Evolutionary conservation across 2,113 vertebrate genomes (phyloP).

Genomic region (Cephalopterus ornatus): DNA sequence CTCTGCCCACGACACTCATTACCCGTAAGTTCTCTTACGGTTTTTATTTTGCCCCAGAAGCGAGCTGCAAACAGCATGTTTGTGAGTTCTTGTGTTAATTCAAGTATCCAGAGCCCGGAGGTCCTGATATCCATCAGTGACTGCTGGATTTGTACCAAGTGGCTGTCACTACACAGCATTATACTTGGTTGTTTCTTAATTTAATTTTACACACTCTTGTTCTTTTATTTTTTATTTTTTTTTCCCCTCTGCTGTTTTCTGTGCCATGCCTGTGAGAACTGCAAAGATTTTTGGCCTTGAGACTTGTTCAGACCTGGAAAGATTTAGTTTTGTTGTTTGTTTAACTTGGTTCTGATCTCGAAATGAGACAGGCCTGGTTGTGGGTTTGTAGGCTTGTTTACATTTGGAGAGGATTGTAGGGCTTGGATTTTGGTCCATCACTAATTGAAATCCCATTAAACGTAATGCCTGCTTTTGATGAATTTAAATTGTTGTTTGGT

Average conservation of each 20-base stretch:
- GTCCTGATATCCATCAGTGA: background rate
- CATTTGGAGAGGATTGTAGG: background rate
- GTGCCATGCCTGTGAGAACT: background rate
- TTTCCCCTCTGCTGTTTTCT: background rate
- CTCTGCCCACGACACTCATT: background rate
- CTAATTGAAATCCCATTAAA: constrained; percentile 47
- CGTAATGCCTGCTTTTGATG: constrained; percentile 26
- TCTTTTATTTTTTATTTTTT: background rate
- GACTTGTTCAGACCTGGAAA: background rate
- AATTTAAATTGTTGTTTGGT: constrained; percentile 9
- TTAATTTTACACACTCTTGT: background rate
- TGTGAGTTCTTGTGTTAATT: background rate
- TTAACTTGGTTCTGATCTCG: background rate
- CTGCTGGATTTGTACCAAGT: background rate
- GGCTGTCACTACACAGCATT: background rate
- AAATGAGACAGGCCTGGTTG: background rate
- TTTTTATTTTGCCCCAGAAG: background rate
- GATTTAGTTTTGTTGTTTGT: background rate
- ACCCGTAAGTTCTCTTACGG: background rate
- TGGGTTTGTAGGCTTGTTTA: background rate
- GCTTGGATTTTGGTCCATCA: background rate
- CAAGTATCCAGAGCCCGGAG: background rate
- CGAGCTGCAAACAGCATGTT: background rate
- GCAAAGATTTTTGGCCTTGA: background rate
- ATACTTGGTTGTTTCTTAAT: background rate